These are phyloP conservation scores for Porites evermanni DNA, from an alignment of 92 coral and sea anemone species.

Conservation along the genomic window DNA sequence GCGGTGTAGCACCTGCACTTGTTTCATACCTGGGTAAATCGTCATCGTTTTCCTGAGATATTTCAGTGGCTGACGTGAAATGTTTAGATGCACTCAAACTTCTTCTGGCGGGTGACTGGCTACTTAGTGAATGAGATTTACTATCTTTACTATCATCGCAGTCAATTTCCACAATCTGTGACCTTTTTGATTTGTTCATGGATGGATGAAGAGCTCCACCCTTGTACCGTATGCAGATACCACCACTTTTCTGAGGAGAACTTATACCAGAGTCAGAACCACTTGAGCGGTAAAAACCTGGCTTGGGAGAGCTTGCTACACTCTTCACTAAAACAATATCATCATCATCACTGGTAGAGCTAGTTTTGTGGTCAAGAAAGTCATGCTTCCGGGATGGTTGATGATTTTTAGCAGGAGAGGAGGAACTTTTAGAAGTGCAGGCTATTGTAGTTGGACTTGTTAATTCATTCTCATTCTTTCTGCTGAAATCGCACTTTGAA, in stretches of 20 bases:
- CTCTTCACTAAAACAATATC: slow-evolving; percentile 28
- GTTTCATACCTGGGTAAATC: background rate
- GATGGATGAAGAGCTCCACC: slow-evolving; percentile 31
- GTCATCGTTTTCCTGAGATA: background rate
- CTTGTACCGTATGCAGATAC: slow-evolving; percentile 28
- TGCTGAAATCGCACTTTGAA: background rate
- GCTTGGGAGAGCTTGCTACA: slow-evolving; percentile 3
- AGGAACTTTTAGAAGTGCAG: background rate
- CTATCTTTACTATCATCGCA: background rate
- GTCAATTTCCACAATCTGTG: slow-evolving; percentile 17
- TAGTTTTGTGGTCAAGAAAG: background rate
- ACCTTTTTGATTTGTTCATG: slow-evolving; percentile 23
- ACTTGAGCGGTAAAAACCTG: slow-evolving; percentile 7
- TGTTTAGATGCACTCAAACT: background rate
- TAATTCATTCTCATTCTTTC: background rate
- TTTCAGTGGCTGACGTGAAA: background rate
- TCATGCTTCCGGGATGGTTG: background rate
- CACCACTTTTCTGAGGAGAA: background rate
- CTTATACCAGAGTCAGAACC: background rate
- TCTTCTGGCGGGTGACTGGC: background rate
- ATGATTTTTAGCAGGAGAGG: background rate
- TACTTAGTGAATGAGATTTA: background rate
- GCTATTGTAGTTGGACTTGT: background rate
- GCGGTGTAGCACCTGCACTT: background rate
- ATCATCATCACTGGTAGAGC: background rate